Conservation (phyloP, 2,113 vertebrate genomes). For the Amblyopsis rosae region DNA sequence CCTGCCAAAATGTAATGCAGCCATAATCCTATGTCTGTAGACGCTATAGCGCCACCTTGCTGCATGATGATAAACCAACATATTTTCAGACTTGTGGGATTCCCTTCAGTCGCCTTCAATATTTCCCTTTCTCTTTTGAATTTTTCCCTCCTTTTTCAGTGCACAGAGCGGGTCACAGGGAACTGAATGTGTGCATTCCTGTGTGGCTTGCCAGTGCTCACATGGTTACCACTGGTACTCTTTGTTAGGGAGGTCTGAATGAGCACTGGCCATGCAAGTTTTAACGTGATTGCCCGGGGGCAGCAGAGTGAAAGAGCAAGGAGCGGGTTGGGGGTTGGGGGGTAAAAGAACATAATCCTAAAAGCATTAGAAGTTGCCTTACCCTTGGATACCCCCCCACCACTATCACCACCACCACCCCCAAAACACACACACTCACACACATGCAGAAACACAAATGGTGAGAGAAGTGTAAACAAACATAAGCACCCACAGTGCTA, state of each 20-base stretch:
- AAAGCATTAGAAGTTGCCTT: slow-evolving; percentile 77
- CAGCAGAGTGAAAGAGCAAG: slow-evolving; percentile 68
- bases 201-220: slow-evolving; percentile 86
- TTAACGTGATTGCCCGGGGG: slow-evolving; percentile 91
- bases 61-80: slow-evolving; percentile 10
- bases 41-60: background rate
- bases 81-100: slow-evolving; percentile 19
- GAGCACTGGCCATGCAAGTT: slow-evolving; percentile 89
- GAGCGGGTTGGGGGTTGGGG: slow-evolving; percentile 10
- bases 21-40: background rate
- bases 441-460: background rate
- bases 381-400: slow-evolving; percentile 48
- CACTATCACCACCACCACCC: background rate
- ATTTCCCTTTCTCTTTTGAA: slow-evolving; percentile 20
- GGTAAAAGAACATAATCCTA: slow-evolving; percentile 65
- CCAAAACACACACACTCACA: slow-evolving; percentile 22
- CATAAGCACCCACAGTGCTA: background rate
- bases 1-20: background rate
- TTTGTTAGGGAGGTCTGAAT: slow-evolving; percentile 95
- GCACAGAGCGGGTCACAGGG: slow-evolving; percentile 77
- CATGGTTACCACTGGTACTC: slow-evolving; percentile 91
- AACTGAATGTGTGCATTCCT: slow-evolving; percentile 93
- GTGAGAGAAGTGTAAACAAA: background rate
- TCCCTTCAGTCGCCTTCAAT: slow-evolving; percentile 33
- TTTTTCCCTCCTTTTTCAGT: background rate